Conservation (phyloP, 2,888 invertebrate species). For the Sympetrum striolatum region DNA sequence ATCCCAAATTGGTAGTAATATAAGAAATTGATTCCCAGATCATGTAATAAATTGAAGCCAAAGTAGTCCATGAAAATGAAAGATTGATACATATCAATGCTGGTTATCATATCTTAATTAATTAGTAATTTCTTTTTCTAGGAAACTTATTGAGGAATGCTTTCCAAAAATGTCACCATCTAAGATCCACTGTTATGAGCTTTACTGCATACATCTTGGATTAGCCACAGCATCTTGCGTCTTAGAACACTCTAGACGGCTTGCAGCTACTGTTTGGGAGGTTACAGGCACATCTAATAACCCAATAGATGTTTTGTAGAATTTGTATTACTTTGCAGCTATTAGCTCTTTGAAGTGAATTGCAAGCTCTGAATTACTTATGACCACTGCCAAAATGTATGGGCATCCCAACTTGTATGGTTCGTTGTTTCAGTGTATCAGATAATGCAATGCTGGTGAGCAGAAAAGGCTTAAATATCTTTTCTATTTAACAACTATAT, state of each 20-base stretch:
- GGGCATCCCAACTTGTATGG: neutral
- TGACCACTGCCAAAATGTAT: constrained; percentile 19
- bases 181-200: constrained; percentile 76
- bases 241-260: constrained; percentile 80
- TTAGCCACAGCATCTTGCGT: constrained; percentile 82
- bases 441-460: no score
- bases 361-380: neutral
- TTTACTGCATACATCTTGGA: constrained; percentile 85
- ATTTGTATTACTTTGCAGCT: neutral
- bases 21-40: no score
- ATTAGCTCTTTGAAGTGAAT: neutral
- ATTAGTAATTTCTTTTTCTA: constrained; percentile 59
- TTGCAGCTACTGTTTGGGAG: constrained; percentile 82
- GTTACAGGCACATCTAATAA: constrained; percentile 70
- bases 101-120: neutral
- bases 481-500: no score
- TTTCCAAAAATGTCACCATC: constrained; percentile 69
- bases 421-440: no score
- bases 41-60: no score
- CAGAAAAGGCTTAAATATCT: no score
- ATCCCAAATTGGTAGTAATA: no score
- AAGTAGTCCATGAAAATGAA: no score
- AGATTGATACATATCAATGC: no score
- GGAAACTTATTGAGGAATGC: constrained; percentile 69
- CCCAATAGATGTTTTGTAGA: constrained; percentile 67